These are phyloP conservation scores for Papilio polyxenes DNA, from an alignment of 1,140 invertebrate species.

Conservation along the genomic window DNA sequence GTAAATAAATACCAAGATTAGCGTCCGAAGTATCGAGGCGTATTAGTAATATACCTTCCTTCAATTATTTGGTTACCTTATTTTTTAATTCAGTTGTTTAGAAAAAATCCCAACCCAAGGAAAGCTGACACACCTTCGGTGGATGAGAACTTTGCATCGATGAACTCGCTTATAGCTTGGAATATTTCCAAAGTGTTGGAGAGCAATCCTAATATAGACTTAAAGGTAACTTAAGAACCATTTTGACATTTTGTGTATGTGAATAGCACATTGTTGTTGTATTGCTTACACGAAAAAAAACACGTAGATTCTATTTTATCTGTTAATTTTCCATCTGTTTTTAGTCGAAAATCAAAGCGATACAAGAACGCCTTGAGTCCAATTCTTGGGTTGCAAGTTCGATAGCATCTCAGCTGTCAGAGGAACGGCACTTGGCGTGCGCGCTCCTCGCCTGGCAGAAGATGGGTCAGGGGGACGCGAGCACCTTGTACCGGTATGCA, in stretches of 20 bases:
- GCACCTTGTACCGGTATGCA: slow-evolving; percentile 63
- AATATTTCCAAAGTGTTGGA: slow-evolving; percentile 69
- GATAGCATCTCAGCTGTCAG: slow-evolving; percentile 49
- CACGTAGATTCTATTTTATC: not conserved
- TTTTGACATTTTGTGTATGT: not conserved
- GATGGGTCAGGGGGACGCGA: slow-evolving; percentile 59
- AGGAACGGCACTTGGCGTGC: slow-evolving; percentile 61
- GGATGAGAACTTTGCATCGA: slow-evolving; percentile 51
- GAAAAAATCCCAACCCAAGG: not conserved
- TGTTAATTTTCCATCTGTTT: not conserved
- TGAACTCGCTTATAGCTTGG: slow-evolving; percentile 68
- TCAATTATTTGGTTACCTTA: not conserved
- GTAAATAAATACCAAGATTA: not conserved
- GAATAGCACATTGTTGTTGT: not conserved
- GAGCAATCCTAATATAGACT: slow-evolving; percentile 57
- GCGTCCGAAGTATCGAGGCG: not conserved
- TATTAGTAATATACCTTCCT: not conserved
- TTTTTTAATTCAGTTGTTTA: slow-evolving; percentile 3
- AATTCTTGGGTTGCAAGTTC: slow-evolving; percentile 45
- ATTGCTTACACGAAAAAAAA: not conserved
- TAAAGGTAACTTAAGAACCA: slow-evolving; percentile 55
- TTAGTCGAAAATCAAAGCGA: slow-evolving; percentile 54
- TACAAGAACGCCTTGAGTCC: slow-evolving; percentile 50
- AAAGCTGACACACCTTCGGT: not conserved
- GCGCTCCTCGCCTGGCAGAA: slow-evolving; percentile 71